phyloP scores from a whole-genome alignment of 2,797 vertebrate genomes.

The Phaenicophaeus curvirostris region DNA sequence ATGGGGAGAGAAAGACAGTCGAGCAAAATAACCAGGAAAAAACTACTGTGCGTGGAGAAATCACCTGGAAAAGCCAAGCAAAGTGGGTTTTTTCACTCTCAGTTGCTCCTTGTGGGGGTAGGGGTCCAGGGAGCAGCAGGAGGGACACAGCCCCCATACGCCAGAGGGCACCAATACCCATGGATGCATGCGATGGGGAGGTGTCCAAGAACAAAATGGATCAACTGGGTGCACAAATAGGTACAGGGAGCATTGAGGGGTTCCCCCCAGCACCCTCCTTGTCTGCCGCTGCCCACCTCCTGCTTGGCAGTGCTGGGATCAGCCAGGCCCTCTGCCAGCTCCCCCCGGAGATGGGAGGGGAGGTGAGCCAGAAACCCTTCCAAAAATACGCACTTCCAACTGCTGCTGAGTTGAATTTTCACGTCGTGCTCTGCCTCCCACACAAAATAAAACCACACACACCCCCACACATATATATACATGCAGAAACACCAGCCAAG shows the following conservation, averaged over 20 bases:
- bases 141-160: not conserved
- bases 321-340: not conserved
- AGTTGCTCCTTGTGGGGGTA: fast-evolving
- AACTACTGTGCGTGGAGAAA: not conserved
- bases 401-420: not conserved
- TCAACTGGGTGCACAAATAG: not conserved
- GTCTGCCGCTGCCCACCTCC: not conserved
- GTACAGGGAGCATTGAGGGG: not conserved
- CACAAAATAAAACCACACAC: not conserved
- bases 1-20: not conserved
- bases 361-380: not conserved
- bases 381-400: not conserved
- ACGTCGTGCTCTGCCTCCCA: not conserved
- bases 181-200: fast-evolving
- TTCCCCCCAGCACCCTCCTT: not conserved
- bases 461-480: fast-evolving
- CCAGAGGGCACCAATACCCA: fast-evolving
- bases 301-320: not conserved
- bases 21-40: not conserved
- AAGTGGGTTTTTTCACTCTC: not conserved
- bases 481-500: not conserved
- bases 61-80: not conserved
- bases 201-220: not conserved
- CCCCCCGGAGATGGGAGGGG: not conserved
- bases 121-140: fast-evolving